Percentiles rank a stretch among this genome's conserved stretches.
Conservation (phyloP, 2,888 invertebrate genomes). For the Panorpa germanica region DNA sequence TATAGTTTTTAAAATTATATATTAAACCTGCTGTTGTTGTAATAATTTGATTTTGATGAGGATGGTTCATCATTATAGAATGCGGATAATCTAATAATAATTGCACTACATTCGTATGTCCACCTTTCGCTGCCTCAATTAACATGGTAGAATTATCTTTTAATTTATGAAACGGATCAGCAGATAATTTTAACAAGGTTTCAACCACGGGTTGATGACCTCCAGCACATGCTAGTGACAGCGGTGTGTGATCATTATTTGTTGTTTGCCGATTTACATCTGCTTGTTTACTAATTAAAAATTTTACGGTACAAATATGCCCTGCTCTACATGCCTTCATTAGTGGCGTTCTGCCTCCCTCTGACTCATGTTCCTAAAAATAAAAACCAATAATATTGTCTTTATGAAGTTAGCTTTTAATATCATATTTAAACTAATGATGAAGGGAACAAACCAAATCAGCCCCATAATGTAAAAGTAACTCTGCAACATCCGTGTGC, state of each 20-base stretch:
- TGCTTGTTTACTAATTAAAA: slow-evolving; percentile 74
- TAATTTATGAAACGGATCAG: slow-evolving; percentile 89
- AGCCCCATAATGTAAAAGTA: slow-evolving; percentile 77
- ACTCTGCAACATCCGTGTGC: slow-evolving; percentile 90
- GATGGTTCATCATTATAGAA: slow-evolving; percentile 50
- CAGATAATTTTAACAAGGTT: slow-evolving; percentile 73
- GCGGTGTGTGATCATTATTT: slow-evolving; percentile 91
- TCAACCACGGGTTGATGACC: slow-evolving; percentile 91
- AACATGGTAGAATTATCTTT: slow-evolving; percentile 98
- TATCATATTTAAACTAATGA: slow-evolving; percentile 3
- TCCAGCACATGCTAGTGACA: slow-evolving; percentile 91
- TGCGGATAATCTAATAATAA: slow-evolving; percentile 87
- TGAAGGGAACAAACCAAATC: slow-evolving; percentile 36
- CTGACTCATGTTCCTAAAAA: slow-evolving; percentile 76
- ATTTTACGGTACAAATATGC: slow-evolving; percentile 89
- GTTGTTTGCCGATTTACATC: slow-evolving; percentile 79
- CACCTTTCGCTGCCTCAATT: slow-evolving; percentile 96
- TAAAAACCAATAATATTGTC: slow-evolving; percentile 4
- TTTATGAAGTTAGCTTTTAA: neutral
- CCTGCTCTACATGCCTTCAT: slow-evolving; percentile 98
- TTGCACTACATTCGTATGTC: slow-evolving; percentile 90
- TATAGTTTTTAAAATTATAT: slow-evolving; percentile 14
- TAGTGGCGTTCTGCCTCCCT: slow-evolving; percentile 90
- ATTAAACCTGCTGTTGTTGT: slow-evolving; percentile 16
- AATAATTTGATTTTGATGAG: slow-evolving; percentile 24